Evolutionary conservation across 1,140 invertebrate genomes (phyloP), one percentile per base, ranked within the genome.

Genomic region (Holotrichia oblita): DNA sequence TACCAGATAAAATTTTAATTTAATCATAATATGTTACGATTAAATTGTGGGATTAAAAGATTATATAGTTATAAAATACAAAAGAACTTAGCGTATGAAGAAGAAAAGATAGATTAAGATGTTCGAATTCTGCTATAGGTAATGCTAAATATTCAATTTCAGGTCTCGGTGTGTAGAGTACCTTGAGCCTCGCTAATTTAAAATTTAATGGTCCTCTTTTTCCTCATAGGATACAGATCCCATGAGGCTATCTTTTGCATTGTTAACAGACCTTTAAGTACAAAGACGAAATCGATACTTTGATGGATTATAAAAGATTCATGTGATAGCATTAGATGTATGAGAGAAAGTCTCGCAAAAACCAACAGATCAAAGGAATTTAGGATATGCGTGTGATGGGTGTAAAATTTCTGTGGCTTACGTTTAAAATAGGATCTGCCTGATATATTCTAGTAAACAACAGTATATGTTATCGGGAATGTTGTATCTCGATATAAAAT

Each of bases 301-400:
- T 69, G 6, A 69, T 69, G 61, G 20, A 34, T 69, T 69, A 69
- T 69, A 69, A 69, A 69, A 34, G 61, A 69, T 69, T 69, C 61
- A 69, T 34, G 61, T 20, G 61, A 69, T 22, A 22, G 22, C 27
- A 27, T 69, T 69, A 69, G 44, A 17, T 20, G 22, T 20, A 69
- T 55, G 24, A 69, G 27, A 34, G 61, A 34, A 69, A 34, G 22
- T 69, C 20, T 17, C 8, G 22, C 8, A 20, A 69, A 69, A 69
- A 69, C 20, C 22, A 69, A 69, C 20, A 34, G 61, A 69, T 69
- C 61, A 69, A 69, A 69, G 27, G 61, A 69, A 69, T 69, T 69
- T 34, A 27, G 20, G 27, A 34, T 34, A 34, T 34, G 27, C 27
- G 27, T 34, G 27, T 34, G 27, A 55, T n/a, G 14, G 0, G 48